These are phyloP conservation scores for Ochropacha duplaris DNA, from an alignment of 2,888 invertebrate genomes.

Conservation along the genomic window DNA sequence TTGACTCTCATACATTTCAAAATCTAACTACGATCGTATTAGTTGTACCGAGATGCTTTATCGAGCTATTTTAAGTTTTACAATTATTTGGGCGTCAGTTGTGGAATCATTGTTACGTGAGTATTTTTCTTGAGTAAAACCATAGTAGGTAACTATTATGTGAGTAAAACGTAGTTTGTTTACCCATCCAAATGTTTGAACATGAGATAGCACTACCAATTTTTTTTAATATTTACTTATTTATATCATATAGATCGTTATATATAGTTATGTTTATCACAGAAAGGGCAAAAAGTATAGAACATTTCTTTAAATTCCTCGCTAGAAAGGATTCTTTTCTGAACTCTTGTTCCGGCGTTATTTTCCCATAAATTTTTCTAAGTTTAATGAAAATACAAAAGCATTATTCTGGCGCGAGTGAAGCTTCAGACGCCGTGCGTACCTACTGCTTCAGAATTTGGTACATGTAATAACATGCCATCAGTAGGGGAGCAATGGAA, in stretches of 20 bases:
- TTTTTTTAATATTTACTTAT: too few relatives aligned
- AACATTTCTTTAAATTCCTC: too few relatives aligned
- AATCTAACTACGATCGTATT: neutral
- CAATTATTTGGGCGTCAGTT: neutral
- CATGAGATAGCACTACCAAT: too few relatives aligned
- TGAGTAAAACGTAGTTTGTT: too few relatives aligned
- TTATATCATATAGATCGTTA: too few relatives aligned
- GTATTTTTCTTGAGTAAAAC: neutral
- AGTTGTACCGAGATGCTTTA: neutral
- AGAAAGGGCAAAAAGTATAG: too few relatives aligned
- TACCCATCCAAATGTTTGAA: too few relatives aligned
- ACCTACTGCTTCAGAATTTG: conserved; percentile 39
- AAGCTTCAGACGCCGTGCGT: conserved; percentile 37
- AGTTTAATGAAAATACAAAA: conserved; percentile 12
- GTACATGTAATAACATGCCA: conserved; percentile 41
- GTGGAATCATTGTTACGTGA: neutral
- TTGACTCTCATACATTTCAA: neutral
- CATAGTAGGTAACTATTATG: too few relatives aligned
- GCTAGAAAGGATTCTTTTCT: too few relatives aligned
- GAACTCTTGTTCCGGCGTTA: too few relatives aligned
- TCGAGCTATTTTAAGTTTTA: neutral
- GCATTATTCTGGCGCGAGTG: conserved; percentile 35
- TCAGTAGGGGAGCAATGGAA: conserved; percentile 29
- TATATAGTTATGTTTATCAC: too few relatives aligned
- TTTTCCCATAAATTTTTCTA: neutral